Percentiles rank a stretch among this genome's conserved stretches.
These are phyloP conservation scores for Lasaia peninsularis DNA, from an alignment of 1,140 invertebrate genomes.

Conservation along the genomic window DNA sequence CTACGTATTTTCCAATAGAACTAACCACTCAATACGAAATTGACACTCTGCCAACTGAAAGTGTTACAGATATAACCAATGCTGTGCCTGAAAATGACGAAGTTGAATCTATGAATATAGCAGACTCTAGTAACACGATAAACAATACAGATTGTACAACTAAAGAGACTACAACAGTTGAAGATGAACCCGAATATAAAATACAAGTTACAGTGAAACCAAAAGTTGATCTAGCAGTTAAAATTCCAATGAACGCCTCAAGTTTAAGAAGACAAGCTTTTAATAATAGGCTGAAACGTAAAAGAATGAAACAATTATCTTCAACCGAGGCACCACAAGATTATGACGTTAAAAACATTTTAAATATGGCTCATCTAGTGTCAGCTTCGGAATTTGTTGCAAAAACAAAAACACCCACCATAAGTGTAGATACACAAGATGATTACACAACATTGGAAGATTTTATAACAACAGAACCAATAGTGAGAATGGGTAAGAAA, in stretches of 20 bases:
- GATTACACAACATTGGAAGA: conserved; percentile 47
- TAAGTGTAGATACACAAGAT: conserved; percentile 24
- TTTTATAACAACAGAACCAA: conserved; percentile 44
- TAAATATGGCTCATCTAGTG: conserved; percentile 41
- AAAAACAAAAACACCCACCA: conserved; percentile 39
- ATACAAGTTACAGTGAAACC: conserved; percentile 34
- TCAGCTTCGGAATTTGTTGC: conserved; percentile 57
- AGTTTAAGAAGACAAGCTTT: conserved; percentile 44
- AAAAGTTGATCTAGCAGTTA: conserved; percentile 25
- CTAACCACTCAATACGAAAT: conserved; percentile 28
- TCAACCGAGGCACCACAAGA: conserved; percentile 41
- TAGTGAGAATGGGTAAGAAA: conserved; percentile 9
- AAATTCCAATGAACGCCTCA: conserved; percentile 31
- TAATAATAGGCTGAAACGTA: conserved; percentile 52
- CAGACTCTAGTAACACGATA: conserved; percentile 11
- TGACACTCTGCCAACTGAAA: conserved; percentile 21
- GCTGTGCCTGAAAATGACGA: conserved; percentile 19
- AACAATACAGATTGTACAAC: conserved; percentile 15
- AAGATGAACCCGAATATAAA: conserved; percentile 18
- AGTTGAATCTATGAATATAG: conserved; percentile 19
- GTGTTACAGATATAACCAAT: conserved; percentile 10
- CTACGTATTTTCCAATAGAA: conserved; percentile 31
- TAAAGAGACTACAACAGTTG: conserved; percentile 24
- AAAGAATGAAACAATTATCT: conserved; percentile 46
- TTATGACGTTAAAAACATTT: conserved; percentile 39